Conservation (phyloP, 2,797 vertebrate species). For the Gymnothorax javanicus region DNA sequence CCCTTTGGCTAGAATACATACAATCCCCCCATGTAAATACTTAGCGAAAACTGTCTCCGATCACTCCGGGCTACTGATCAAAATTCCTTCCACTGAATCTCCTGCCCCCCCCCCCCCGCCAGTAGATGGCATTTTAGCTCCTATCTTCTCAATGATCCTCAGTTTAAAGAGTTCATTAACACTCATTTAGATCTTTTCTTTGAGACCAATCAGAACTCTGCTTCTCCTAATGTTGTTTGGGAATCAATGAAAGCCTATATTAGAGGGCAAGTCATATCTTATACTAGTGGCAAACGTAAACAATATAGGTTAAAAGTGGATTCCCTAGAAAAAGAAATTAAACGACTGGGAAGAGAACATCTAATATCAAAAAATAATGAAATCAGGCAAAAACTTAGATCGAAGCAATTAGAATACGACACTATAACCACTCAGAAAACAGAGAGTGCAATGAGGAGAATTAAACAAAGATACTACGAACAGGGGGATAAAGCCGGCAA, state of each 20-base stretch:
- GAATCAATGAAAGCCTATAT: background rate
- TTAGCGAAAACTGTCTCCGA: background rate
- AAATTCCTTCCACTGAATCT: background rate
- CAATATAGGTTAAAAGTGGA: background rate
- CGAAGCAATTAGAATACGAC: background rate
- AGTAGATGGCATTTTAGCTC: too few species aligned
- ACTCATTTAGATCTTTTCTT: too few species aligned
- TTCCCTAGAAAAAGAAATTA: background rate
- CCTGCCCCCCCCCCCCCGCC: too few species aligned
- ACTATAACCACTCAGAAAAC: background rate
- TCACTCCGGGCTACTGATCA: background rate
- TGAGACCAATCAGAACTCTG: too few species aligned
- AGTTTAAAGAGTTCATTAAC: too few species aligned
- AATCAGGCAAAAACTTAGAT: background rate
- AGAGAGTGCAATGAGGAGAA: background rate
- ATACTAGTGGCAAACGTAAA: background rate
- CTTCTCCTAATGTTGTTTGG: background rate
- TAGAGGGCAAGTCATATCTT: background rate
- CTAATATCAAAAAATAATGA: background rate
- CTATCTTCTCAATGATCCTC: too few species aligned
- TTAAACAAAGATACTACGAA: background rate
- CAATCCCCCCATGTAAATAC: background rate
- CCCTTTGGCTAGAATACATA: background rate
- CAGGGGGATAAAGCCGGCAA: background rate
- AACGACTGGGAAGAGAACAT: background rate